A percentile compares a stretch with the other conserved stretches of the same genome.
phyloP scores from a whole-genome alignment of 53 echinoderm and acorn worm genomes.

The Pentamera pediparva region DNA sequence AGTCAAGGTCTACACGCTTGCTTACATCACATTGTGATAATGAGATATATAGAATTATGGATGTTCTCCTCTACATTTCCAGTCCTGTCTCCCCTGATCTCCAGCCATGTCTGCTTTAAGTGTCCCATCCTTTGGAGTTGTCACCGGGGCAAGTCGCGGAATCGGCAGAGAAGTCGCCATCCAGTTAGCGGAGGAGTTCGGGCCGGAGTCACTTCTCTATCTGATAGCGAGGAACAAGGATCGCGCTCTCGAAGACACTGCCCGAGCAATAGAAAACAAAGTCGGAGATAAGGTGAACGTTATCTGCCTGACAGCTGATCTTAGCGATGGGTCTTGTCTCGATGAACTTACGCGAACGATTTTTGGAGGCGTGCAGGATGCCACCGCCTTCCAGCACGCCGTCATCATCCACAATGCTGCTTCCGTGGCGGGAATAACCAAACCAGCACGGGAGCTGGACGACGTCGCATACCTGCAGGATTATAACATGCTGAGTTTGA shows the following conservation, averaged over 20 bases:
- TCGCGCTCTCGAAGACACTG: neutral
- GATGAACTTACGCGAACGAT: neutral
- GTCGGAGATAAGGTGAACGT: neutral
- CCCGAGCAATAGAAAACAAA: neutral
- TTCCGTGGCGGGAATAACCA: conserved; percentile 25
- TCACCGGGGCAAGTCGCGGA: neutral
- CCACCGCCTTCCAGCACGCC: conserved; percentile 1
- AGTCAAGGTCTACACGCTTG: no score
- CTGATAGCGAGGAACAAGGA: neutral
- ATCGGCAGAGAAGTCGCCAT: neutral
- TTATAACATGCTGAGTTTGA: conserved; percentile 29
- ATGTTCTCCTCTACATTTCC: no score
- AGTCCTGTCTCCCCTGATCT: no score
- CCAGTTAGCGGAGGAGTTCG: neutral
- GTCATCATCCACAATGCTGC: conserved; percentile 52
- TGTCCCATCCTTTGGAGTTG: neutral
- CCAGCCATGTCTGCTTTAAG: neutral
- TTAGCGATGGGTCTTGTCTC: neutral
- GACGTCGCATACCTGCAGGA: conserved; percentile 1
- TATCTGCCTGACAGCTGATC: neutral
- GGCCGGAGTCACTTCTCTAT: neutral
- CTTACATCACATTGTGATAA: no score
- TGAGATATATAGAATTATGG: no score
- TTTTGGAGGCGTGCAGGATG: neutral
- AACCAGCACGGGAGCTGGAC: neutral